Evolutionary conservation across 2,113 vertebrate species (phyloP).

Genomic region (Oryzias curvinotus): DNA sequence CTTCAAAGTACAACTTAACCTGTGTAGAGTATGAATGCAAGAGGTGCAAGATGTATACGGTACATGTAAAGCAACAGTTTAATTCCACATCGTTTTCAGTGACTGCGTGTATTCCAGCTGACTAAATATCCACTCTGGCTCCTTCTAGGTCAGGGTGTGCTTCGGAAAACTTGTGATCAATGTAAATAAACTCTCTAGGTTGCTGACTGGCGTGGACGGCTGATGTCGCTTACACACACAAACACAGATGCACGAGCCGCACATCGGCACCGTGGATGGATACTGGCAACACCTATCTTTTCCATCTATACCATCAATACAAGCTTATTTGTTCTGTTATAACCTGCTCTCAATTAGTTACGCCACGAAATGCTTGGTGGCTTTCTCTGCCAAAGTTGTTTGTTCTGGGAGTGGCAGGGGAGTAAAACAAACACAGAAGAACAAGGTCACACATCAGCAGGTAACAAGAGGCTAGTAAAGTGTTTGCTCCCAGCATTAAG

Average conservation of each 20-base stretch:
- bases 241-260: not conserved
- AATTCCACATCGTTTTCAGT: not conserved
- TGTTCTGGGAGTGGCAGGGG: constrained; percentile 56
- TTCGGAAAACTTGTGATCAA: constrained; percentile 48
- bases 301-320: not conserved
- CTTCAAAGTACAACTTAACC: not conserved
- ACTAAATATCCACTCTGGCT: constrained; percentile 31
- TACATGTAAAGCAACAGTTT: not conserved
- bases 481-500: constrained; percentile 24
- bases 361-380: constrained; percentile 6
- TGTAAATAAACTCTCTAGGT: constrained; percentile 52
- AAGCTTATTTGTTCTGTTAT: not conserved
- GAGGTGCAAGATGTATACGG: constrained; percentile 10
- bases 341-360: constrained; percentile 1
- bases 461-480: constrained; percentile 16
- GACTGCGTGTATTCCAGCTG: constrained; percentile 18
- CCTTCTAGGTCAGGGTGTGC: constrained; percentile 33
- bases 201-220: constrained; percentile 32
- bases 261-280: not conserved
- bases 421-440: constrained; percentile 63
- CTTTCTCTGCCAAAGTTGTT: constrained; percentile 36
- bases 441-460: constrained; percentile 48
- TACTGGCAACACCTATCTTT: not conserved
- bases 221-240: constrained; percentile 12
- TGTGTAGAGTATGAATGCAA: constrained; percentile 1